Base-by-base conservation (phyloP, 2,888 invertebrate species). In the Plutella xylostella region DNA sequence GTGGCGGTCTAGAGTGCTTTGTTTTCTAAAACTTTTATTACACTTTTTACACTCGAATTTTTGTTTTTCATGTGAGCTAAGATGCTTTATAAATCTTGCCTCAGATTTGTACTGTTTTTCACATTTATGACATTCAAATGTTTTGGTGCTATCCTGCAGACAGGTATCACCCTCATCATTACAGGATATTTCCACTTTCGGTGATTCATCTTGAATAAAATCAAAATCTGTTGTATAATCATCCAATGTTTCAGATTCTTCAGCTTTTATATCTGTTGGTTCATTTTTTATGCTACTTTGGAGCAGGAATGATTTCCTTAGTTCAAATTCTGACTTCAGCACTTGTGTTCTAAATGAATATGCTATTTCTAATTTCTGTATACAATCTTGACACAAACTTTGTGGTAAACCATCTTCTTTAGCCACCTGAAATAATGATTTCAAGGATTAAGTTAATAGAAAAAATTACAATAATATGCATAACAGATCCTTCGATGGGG, bases 401-500 rank as follows among this genome's bases (percentile, higher is more conserved):
- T 88, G 86, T 1, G 89, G 89, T 45, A 90, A 61, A 31, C 86
- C 86, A 69, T 90, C 89, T 33, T 80, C 80, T 53, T 63, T 59
- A 12, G 59, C 54, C 2, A 78, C 63, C 85, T 85, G 57, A 18
- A 58, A 66, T 17, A 14, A 17, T n/a, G n/a, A n/a, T n/a, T n/a
- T n/a, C n/a, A n/a, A n/a, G n/a, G n/a, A n/a, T n/a, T n/a, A n/a
- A n/a, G n/a, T n/a, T n/a, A n/a, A n/a, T n/a, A n/a, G n/a, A n/a
- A n/a, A n/a, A n/a, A n/a, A n/a, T n/a, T n/a, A n/a, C n/a, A n/a
- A n/a, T n/a, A n/a, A n/a, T n/a, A n/a, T n/a, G n/a, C n/a, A n/a
- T n/a, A n/a, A n/a, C n/a, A n/a, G n/a, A n/a, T n/a, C n/a, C n/a
- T n/a, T n/a, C n/a, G n/a, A n/a, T n/a, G n/a, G n/a, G n/a, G n/a